Evolutionary conservation across 2,888 invertebrate species (phyloP).

Genomic region (Acanthosepion lycidas): DNA sequence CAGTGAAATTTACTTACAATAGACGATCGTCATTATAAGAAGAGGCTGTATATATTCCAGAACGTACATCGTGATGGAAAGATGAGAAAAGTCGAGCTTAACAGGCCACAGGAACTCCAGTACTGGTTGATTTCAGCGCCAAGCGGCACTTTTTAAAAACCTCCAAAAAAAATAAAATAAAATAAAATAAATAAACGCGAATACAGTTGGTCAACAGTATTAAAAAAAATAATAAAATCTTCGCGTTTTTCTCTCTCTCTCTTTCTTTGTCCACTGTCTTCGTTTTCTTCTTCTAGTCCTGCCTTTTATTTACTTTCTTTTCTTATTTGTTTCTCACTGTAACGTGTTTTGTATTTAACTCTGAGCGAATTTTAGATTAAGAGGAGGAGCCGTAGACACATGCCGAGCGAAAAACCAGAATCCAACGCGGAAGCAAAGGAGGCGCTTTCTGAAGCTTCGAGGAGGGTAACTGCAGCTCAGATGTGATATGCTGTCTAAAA

Average conservation of each 20-base stretch:
- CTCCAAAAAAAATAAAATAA: neutral
- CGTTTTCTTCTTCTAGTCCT: neutral
- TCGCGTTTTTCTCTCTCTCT: neutral
- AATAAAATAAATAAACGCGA: neutral
- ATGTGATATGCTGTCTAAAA: neutral
- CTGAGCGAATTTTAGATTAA: neutral
- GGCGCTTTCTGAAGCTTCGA: neutral
- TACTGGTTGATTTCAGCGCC: slow-evolving; percentile 34
- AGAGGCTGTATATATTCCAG: slow-evolving; percentile 45
- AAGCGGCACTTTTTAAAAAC: slow-evolving; percentile 1
- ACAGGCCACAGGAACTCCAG: slow-evolving; percentile 39
- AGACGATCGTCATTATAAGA: slow-evolving; percentile 15
- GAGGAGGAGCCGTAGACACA: neutral
- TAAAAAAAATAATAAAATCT: neutral
- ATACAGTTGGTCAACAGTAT: neutral
- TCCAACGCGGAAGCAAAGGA: neutral
- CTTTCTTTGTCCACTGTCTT: neutral
- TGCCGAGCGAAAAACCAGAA: too few species aligned
- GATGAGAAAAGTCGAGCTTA: neutral
- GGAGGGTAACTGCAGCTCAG: neutral
- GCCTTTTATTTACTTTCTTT: neutral
- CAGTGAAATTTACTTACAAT: slow-evolving; percentile 38
- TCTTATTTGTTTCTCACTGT: neutral
- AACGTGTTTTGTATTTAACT: neutral
- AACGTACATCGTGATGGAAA: slow-evolving; percentile 33